phyloP scores from a whole-genome alignment of 2,113 vertebrate genomes.

The Elgaria multicarinata region DNA sequence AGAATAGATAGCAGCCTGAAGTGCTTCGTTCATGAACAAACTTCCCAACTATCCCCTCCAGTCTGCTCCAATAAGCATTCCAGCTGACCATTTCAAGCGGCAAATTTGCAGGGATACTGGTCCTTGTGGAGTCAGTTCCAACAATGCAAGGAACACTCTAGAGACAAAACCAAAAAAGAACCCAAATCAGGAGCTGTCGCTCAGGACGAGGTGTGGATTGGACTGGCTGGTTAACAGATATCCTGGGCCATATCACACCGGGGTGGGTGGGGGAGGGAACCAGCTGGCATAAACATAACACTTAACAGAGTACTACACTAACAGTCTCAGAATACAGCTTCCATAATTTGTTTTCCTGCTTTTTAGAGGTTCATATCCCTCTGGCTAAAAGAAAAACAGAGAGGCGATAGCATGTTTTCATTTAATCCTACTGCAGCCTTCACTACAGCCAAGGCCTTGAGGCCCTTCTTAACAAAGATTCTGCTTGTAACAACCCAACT shows the following conservation, averaged over 20 bases:
- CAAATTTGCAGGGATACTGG: not conserved
- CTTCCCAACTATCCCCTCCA: not conserved
- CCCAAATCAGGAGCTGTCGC: not conserved
- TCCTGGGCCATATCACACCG: not conserved
- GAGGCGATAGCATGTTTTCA: not conserved
- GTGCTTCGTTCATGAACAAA: not conserved
- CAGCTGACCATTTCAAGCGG: not conserved
- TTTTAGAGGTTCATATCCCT: not conserved
- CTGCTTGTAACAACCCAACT: constrained; percentile 36
- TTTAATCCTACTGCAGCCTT: constrained; percentile 11
- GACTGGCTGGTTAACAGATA: not conserved
- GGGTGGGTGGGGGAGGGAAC: too few species aligned
- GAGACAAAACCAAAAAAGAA: not conserved
- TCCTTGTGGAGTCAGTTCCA: not conserved
- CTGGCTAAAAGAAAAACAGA: not conserved
- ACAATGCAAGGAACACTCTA: too few species aligned
- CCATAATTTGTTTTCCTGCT: not conserved
- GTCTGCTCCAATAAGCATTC: not conserved
- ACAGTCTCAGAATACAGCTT: not conserved
- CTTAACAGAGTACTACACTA: too few species aligned
- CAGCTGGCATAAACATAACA: not conserved
- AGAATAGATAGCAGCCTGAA: too few species aligned
- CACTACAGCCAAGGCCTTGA: constrained; percentile 18
- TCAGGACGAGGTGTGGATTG: not conserved
- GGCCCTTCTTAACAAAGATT: constrained; percentile 37